Evolutionary conservation across 2,797 vertebrate species (phyloP), one percentile per base, ranked within the genome.

Genomic region (Triplophysa yarkandensis): DNA sequence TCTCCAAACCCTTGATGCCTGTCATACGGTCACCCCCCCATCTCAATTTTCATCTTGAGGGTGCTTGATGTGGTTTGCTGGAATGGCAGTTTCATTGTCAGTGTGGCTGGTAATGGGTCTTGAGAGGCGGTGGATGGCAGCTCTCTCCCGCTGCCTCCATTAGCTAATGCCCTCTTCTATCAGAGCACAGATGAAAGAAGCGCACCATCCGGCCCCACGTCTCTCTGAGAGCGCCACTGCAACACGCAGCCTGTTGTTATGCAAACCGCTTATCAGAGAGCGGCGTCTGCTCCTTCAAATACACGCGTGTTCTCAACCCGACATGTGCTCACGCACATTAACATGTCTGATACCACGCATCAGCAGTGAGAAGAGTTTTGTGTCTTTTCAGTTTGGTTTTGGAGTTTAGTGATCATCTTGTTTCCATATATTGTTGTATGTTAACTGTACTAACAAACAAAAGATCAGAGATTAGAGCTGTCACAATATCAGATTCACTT

Each of bases 11-110:
- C 41, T 71, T 39, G 28, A 64, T 65, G 61, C 48, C 28, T 4
- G 85, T 90, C 88, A 46, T 89, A 82, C 79, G 68, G 83, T 85
- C 80, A 83, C 83, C 84, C 86, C 70, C 79, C 58, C 81, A 88
- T 87, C 90, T 87, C 87, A 86, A 91, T 94, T 88, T 90, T 89
- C 92, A 88, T 90, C 90, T 90, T 84, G 82, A 92, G 93, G 93
- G 93, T 84, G 89, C 94, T 96, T 91, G 88, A 95, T 93, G 92
- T 86, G 86, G 83, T 55, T 58, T 58, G 73, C 82, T 79, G 82
- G 85, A 91, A 89, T 86, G 86, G 85, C 78, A 77, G 87, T 89
- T 90, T 86, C 85, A 88, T 88, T 89, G 88, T 89, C 82, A 73
- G 78, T 71, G 75, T 58, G 75, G 82, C 83, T 85, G 82, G 86